Evolutionary conservation across 2,797 vertebrate genomes (phyloP).

Genomic region (Hoplostethus mediterraneus): DNA sequence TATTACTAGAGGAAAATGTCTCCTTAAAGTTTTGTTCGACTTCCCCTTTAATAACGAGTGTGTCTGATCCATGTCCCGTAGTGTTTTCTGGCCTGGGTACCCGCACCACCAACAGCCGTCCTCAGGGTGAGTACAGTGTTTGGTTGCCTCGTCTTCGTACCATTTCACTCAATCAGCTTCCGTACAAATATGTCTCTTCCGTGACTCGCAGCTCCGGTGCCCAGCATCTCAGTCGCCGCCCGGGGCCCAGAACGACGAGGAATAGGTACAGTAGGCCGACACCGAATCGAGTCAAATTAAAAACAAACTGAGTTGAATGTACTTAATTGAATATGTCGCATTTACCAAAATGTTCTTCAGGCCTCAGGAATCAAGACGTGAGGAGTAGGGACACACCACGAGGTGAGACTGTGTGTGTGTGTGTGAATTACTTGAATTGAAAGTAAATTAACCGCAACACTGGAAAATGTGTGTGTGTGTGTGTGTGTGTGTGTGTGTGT

Average conservation of each 20-base stretch:
- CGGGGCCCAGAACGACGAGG: conserved; percentile 70
- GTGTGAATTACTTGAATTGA: background rate
- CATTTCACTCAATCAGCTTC: background rate
- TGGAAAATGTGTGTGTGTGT: background rate
- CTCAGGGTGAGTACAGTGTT: conserved; percentile 54
- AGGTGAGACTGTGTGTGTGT: conserved; percentile 53
- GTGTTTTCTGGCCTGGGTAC: conserved; percentile 82
- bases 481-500: background rate
- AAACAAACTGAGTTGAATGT: background rate
- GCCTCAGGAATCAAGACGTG: conserved; percentile 64
- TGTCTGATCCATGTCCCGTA: conserved; percentile 22
- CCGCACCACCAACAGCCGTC: conserved; percentile 66
- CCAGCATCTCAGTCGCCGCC: conserved; percentile 55
- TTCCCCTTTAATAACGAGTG: background rate
- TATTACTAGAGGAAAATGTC: background rate
- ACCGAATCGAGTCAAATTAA: too few relatives aligned
- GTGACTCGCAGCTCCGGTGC: conserved; percentile 57
- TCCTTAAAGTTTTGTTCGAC: background rate
- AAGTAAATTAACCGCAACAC: background rate
- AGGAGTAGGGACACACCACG: conserved; percentile 75
- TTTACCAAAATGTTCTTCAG: conserved; percentile 31
- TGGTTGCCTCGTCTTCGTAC: background rate
- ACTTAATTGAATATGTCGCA: too few relatives aligned
- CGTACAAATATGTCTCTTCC: background rate
- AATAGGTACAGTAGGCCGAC: conserved; percentile 41